Evolutionary conservation across 2,797 vertebrate species (phyloP).

Genomic region (Agapornis canus): DNA sequence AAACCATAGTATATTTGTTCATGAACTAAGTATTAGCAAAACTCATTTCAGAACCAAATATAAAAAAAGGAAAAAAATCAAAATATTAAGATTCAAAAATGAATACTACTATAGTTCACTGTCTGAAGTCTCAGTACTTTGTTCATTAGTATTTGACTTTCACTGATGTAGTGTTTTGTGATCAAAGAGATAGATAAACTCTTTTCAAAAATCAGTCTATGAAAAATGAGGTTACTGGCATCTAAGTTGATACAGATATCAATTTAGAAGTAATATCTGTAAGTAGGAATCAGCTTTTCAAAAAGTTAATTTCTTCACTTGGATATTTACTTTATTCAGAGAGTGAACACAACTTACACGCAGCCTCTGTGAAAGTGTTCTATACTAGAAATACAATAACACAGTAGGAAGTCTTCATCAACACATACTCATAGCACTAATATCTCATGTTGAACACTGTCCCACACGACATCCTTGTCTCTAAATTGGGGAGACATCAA

Average conservation of each 20-base stretch:
- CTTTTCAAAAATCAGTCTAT: conserved; percentile 3
- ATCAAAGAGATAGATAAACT: neutral
- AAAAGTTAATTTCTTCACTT: neutral
- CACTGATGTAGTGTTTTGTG: neutral
- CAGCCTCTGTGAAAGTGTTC: neutral
- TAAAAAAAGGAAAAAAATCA: neutral
- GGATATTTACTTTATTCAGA: neutral
- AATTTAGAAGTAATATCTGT: neutral
- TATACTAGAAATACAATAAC: neutral
- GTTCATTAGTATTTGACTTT: conserved; percentile 9
- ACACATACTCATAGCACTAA: neutral
- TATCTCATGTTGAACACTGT: neutral
- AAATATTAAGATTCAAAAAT: neutral
- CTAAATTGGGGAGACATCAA: too few relatives aligned
- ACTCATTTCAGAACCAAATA: neutral
- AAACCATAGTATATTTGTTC: neutral
- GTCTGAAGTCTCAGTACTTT: neutral
- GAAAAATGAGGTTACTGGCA: neutral
- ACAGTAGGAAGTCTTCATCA: neutral
- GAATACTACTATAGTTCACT: neutral
- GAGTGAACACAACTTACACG: neutral
- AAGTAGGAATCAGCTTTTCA: neutral
- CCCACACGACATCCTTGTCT: too few relatives aligned
- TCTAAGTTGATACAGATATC: neutral
- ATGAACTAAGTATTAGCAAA: neutral